Evolutionary conservation across 2,113 vertebrate species (phyloP).

Genomic region (Mus pahari): DNA sequence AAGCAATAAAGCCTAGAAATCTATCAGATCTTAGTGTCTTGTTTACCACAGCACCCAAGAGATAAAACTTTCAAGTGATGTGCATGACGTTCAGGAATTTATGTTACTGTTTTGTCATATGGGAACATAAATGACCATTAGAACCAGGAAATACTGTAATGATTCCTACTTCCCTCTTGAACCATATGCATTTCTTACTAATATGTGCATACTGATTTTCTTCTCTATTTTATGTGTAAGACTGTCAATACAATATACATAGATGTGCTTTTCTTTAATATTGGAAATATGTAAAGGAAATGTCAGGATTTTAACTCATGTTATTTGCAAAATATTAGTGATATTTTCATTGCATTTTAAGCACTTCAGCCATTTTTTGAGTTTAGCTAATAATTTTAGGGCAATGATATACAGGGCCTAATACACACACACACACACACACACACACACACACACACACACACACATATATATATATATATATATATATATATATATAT

Average conservation of each 20-base stretch:
- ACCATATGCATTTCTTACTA: not conserved
- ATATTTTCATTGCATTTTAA: slow-evolving; percentile 36
- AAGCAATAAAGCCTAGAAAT: slow-evolving; percentile 65
- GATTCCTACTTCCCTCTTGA: slow-evolving; percentile 17
- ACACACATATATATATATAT: too few relatives aligned
- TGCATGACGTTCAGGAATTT: slow-evolving; percentile 15
- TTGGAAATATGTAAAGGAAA: slow-evolving; percentile 27
- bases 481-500: too few relatives aligned
- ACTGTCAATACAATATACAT: not conserved
- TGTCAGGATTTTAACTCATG: not conserved
- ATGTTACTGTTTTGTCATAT: not conserved
- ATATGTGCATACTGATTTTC: not conserved
- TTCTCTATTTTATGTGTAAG: not conserved
- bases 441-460: too few relatives aligned
- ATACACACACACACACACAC: too few relatives aligned
- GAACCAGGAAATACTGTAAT: slow-evolving; percentile 12
- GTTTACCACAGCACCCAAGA: slow-evolving; percentile 59
- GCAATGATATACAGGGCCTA: not conserved
- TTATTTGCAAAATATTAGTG: not conserved
- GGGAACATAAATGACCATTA: not conserved
- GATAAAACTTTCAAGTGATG: slow-evolving; percentile 50
- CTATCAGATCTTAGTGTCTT: slow-evolving; percentile 73
- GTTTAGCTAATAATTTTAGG: not conserved
- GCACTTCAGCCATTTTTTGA: not conserved
- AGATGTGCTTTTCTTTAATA: not conserved